Evolutionary conservation across 2,888 invertebrate genomes (phyloP), one percentile per base, ranked within the genome.

Genomic region (Encarsia formosa): DNA sequence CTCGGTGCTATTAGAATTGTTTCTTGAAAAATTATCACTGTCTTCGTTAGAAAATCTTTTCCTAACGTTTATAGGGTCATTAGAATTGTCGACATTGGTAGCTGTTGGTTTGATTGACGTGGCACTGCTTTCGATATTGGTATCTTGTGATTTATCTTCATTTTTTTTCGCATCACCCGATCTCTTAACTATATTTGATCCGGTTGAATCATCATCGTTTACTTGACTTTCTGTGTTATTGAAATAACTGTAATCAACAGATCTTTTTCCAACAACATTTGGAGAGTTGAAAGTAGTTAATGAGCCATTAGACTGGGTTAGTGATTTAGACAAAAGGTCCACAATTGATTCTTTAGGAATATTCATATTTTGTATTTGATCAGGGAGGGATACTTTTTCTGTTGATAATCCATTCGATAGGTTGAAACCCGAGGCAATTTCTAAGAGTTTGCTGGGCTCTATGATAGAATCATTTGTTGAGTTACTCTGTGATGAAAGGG

Each of bases 331-430:
- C 19, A 61, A 38, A 15, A 61, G 51, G 42, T 57, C 57, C 15
- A 22, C 49, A 40, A 61, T 56, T 22, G 61, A 59, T 15, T 61
- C 46, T 19, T 58, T 52, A 26, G 61, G 59, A 32, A 60, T 13
- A 29, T 40, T 46, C n/a, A 61, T 37, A 39, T 50, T 57, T 18
- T 58, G 54, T 16, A 61, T 52, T 5, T 56, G 53, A 13, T 54
- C 51, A 4, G 65, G 61, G n/a, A 61, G 40, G 11, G 57, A 23
- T 9, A 59, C 52, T 32, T 60, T 58, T 18, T 60, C 54, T 16
- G 58, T 60, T 3, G 60, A 41, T 20, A 60, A 38, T 2, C 63
- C 60, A 39, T 59, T 42, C 16, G 61, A 56, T 15, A 66, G 54
- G 29, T 58, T 55, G 38, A 53, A 60, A 31, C 58, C 61, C 49